These are phyloP conservation scores for Seira musarum DNA, from an alignment of 2,888 invertebrate species.

Conservation along the genomic window DNA sequence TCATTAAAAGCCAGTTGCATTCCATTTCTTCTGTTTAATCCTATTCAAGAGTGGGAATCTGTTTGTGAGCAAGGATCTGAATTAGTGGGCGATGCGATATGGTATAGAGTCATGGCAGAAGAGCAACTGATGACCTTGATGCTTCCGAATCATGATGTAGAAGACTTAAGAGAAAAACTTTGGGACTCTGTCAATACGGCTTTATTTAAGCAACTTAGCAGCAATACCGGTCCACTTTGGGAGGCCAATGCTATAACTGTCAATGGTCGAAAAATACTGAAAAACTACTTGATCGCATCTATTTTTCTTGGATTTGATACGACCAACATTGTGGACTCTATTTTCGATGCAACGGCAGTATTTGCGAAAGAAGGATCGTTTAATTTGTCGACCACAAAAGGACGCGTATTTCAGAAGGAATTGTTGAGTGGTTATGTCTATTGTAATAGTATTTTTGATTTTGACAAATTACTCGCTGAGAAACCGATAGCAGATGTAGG, in stretches of 20 bases:
- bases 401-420: conserved; percentile 62
- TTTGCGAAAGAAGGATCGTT: conserved; percentile 26
- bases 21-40: conserved; percentile 12
- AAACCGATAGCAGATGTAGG: conserved; percentile 60
- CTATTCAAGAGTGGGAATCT: neutral
- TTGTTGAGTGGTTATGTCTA: conserved; percentile 48
- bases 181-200: conserved; percentile 19
- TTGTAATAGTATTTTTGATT: conserved; percentile 50
- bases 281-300: conserved; percentile 36
- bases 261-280: conserved; percentile 20
- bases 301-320: conserved; percentile 35
- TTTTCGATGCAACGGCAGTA: conserved; percentile 46
- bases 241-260: conserved; percentile 9
- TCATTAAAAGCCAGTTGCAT: neutral
- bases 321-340: conserved; percentile 26
- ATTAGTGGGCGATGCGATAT: neutral
- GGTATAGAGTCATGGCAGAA: conserved; percentile 37
- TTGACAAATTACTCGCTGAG: conserved; percentile 39
- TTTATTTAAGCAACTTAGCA: conserved; percentile 17
- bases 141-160: neutral
- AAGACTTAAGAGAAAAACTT: neutral
- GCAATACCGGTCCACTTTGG: neutral
- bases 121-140: neutral
- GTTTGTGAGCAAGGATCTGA: conserved; percentile 4
- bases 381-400: conserved; percentile 57